These are phyloP conservation scores for Gobionotothen gibberifrons DNA, from an alignment of 2,797 vertebrate genomes.

Conservation along the genomic window DNA sequence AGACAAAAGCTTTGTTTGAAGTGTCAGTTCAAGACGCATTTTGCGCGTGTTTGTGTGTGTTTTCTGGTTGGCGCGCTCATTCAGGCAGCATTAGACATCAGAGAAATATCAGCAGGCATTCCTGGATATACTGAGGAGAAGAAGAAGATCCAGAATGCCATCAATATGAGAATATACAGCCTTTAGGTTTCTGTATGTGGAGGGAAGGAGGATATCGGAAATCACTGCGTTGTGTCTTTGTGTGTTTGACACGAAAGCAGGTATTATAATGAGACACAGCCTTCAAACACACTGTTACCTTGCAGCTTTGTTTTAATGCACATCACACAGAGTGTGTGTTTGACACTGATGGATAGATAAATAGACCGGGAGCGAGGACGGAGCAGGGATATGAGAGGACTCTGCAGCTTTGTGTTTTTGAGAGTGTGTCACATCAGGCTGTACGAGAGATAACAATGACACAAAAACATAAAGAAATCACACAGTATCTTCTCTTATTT, in stretches of 20 bases:
- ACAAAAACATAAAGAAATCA: slow-evolving; percentile 27
- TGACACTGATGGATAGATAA: slow-evolving; percentile 73
- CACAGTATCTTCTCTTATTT: slow-evolving; percentile 16
- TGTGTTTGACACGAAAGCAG: slow-evolving; percentile 53
- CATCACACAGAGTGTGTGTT: slow-evolving; percentile 46
- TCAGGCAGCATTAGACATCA: slow-evolving; percentile 70
- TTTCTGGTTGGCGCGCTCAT: slow-evolving; percentile 57
- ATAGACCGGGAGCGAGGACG: slow-evolving; percentile 48
- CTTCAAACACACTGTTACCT: slow-evolving; percentile 60
- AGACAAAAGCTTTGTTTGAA: slow-evolving; percentile 83
- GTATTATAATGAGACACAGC: slow-evolving; percentile 67
- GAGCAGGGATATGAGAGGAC: slow-evolving; percentile 35
- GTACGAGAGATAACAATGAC: slow-evolving; percentile 8
- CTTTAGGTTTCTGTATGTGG: slow-evolving; percentile 42
- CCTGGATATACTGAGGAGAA: slow-evolving; percentile 62
- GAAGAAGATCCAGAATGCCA: slow-evolving; percentile 42
- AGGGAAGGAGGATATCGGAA: slow-evolving; percentile 31
- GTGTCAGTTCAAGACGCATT: slow-evolving; percentile 70
- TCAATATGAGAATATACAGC: slow-evolving; percentile 48
- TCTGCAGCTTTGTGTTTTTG: slow-evolving; percentile 30
- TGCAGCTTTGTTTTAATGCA: slow-evolving; percentile 57
- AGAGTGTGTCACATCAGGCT: slow-evolving; percentile 13
- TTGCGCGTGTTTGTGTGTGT: slow-evolving; percentile 39
- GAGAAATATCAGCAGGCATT: slow-evolving; percentile 71
- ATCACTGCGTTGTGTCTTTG: slow-evolving; percentile 43